phyloP scores from a whole-genome alignment of 2,113 vertebrate species.

The Pedetes capensis region DNA sequence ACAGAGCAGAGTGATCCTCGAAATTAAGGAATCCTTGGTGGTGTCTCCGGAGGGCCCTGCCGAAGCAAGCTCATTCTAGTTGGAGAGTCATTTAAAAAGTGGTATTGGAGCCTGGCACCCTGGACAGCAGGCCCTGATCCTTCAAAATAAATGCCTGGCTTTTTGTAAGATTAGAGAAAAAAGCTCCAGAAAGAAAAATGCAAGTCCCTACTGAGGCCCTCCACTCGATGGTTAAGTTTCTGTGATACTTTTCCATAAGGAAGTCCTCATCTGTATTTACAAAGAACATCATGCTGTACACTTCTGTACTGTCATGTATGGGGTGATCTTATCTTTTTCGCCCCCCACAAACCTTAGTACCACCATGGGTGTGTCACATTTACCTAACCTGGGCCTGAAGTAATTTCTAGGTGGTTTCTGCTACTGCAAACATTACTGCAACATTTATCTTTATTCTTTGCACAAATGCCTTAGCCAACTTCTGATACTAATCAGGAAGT shows the following conservation, averaged over 20 bases:
- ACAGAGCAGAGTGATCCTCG: too few species aligned
- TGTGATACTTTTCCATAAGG: background rate
- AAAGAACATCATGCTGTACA: background rate
- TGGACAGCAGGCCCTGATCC: too few species aligned
- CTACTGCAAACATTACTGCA: background rate
- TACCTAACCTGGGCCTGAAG: background rate
- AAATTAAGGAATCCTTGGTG: background rate
- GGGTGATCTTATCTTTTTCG: background rate
- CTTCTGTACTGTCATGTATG: background rate
- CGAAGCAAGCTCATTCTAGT: background rate
- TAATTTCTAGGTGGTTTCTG: background rate
- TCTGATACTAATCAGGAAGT: background rate
- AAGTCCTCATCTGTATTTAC: too few species aligned
- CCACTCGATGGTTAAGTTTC: background rate
- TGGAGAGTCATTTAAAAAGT: background rate
- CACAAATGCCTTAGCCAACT: background rate
- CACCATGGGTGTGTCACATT: background rate
- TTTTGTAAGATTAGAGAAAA: background rate
- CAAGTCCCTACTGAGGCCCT: background rate
- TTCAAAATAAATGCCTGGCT: too few species aligned
- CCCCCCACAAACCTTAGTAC: fast-evolving
- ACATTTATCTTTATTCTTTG: background rate
- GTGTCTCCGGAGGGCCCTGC: background rate
- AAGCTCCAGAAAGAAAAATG: background rate
- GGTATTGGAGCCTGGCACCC: background rate